Evolutionary conservation across 2,888 invertebrate genomes (phyloP).

Genomic region (Trissonchulus latispiculum): DNA sequence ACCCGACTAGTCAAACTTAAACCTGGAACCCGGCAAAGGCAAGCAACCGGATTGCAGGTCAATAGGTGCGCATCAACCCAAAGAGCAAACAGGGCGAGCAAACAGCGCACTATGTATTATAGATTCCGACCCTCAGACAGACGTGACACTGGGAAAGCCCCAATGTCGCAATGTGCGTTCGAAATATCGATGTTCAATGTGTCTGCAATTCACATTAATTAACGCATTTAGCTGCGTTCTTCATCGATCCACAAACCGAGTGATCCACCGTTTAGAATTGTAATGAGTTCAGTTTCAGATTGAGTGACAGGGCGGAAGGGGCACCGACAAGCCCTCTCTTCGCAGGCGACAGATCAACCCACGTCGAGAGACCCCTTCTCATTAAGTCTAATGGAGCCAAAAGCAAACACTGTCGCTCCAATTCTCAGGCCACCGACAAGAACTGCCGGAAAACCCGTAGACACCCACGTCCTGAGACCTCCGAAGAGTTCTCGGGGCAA

Average conservation of each 20-base stretch:
- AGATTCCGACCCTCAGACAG: constrained; percentile 46
- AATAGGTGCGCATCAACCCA: no score
- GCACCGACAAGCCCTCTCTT: background rate
- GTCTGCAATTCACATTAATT: constrained; percentile 47
- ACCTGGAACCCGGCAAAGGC: background rate
- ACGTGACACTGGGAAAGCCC: constrained; percentile 39
- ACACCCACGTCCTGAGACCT: no score
- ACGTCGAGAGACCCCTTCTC: background rate
- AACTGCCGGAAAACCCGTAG: background rate
- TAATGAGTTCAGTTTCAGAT: background rate
- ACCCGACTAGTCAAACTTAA: background rate
- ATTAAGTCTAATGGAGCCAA: background rate
- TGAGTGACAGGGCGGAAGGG: no score
- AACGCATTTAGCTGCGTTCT: constrained; percentile 47
- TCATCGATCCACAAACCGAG: constrained; percentile 47
- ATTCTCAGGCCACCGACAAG: background rate
- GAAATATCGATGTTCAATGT: constrained; percentile 54
- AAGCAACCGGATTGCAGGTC: background rate
- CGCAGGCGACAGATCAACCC: background rate
- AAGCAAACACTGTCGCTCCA: background rate
- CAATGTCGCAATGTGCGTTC: constrained; percentile 47
- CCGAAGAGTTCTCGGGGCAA: no score
- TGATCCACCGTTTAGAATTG: constrained; percentile 45
- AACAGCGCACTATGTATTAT: no score
- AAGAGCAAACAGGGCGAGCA: no score